Percentiles rank a stretch among this genome's conserved stretches.
These are phyloP conservation scores for Dromius quadrimaculatus DNA, from an alignment of 2,888 invertebrate species.

Conservation along the genomic window DNA sequence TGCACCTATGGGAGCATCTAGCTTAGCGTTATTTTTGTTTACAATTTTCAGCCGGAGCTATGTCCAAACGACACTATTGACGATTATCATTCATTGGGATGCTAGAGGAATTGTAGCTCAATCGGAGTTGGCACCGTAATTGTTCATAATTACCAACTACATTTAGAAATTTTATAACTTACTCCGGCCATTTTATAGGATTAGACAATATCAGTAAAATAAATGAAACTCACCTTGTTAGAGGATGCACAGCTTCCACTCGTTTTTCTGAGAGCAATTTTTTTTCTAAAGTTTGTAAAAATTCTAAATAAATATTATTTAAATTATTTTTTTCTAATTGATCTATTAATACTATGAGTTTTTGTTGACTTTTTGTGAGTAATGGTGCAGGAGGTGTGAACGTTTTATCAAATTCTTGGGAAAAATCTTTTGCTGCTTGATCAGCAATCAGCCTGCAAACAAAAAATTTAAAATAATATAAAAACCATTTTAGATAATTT, in stretches of 20 bases:
- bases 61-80: too few relatives aligned
- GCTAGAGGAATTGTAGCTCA: too few relatives aligned
- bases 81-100: too few relatives aligned
- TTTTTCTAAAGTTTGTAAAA: slow-evolving; percentile 57
- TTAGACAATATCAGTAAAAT: slow-evolving; percentile 1
- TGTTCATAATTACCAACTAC: too few relatives aligned
- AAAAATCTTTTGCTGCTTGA: slow-evolving; percentile 56
- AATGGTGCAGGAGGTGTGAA: slow-evolving; percentile 67
- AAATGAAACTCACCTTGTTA: slow-evolving; percentile 55
- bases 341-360: slow-evolving; percentile 63
- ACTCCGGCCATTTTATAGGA: not conserved
- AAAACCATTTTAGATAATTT: too few relatives aligned
- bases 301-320: slow-evolving; percentile 57
- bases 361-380: slow-evolving; percentile 65
- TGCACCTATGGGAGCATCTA: too few relatives aligned
- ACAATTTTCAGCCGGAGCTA: too few relatives aligned
- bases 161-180: too few relatives aligned
- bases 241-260: slow-evolving; percentile 55
- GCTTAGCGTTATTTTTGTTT: too few relatives aligned
- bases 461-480: too few relatives aligned
- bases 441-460: slow-evolving; percentile 59
- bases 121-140: too few relatives aligned
- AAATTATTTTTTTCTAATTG: slow-evolving; percentile 60
- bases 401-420: slow-evolving; percentile 61
- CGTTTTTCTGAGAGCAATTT: slow-evolving; percentile 54